These are phyloP conservation scores for Cistogaster globosa DNA, from an alignment of 2,888 invertebrate species.

Conservation along the genomic window DNA sequence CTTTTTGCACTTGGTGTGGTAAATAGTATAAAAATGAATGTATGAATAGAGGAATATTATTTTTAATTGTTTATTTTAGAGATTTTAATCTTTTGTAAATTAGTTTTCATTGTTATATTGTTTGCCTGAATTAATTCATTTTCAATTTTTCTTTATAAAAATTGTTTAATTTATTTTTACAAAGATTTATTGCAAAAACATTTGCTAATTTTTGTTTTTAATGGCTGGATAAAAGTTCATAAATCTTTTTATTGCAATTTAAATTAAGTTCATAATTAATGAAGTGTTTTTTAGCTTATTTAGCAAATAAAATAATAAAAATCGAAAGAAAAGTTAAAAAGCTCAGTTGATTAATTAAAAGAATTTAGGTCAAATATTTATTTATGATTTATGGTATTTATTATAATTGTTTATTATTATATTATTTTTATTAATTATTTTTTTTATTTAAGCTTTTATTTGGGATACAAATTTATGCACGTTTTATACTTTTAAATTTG, in stretches of 20 bases:
- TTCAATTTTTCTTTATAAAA: conserved; percentile 61
- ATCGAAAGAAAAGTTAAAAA: neutral
- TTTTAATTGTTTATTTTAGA: conserved; percentile 33
- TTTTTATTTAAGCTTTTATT: too few relatives aligned
- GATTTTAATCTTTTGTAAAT: conserved; percentile 57
- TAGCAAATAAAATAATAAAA: neutral
- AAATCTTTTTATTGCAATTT: conserved; percentile 65
- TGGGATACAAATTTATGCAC: too few relatives aligned
- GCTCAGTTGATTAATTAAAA: conserved; percentile 5
- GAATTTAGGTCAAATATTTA: conserved; percentile 23
- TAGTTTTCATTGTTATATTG: conserved; percentile 27
- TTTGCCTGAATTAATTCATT: conserved; percentile 61
- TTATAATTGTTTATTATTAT: too few relatives aligned
- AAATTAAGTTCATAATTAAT: conserved; percentile 60
- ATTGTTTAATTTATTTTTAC: conserved; percentile 41
- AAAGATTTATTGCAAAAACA: conserved; percentile 67
- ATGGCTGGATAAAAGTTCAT: conserved; percentile 61
- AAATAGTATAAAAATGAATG: too few relatives aligned
- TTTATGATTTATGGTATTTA: neutral
- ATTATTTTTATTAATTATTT: too few relatives aligned
- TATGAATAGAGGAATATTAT: too few relatives aligned
- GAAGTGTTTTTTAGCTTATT: conserved; percentile 31
- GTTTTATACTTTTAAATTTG: too few relatives aligned
- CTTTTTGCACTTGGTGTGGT: too few relatives aligned
- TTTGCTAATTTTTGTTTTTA: conserved; percentile 59